These are phyloP conservation scores for Sminthurides aquaticus DNA, from an alignment of 2,888 invertebrate genomes.

Conservation along the genomic window DNA sequence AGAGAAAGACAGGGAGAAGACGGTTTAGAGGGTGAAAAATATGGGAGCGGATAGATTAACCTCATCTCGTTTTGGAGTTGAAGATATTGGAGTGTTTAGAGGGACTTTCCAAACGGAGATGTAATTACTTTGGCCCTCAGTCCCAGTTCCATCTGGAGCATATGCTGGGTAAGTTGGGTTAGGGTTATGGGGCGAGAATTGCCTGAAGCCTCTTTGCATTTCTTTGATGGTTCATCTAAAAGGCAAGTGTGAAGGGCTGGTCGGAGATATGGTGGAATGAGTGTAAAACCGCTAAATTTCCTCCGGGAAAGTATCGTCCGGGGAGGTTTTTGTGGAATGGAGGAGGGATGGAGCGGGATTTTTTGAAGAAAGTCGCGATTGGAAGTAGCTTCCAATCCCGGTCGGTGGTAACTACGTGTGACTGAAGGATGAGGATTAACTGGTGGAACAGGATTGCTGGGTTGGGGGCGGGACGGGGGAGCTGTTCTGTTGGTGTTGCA, in stretches of 20 bases:
- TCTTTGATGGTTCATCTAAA: neutral
- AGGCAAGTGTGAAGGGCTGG: neutral
- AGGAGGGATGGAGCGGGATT: too few species aligned
- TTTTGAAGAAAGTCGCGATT: too few species aligned
- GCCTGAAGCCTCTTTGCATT: neutral
- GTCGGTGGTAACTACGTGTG: too few species aligned
- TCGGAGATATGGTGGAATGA: neutral
- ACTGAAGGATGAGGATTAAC: too few species aligned
- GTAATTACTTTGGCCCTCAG: neutral
- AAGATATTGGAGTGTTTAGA: neutral
- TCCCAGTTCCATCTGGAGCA: neutral
- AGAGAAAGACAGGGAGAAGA: neutral
- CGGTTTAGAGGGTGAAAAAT: neutral
- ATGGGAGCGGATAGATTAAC: neutral
- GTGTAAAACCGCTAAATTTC: slow-evolving; percentile 6
- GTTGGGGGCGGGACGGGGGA: too few species aligned
- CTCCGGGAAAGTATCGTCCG: neutral
- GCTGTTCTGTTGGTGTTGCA: too few species aligned
- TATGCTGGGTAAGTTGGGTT: neutral
- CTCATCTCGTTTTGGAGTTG: neutral
- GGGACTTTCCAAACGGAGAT: neutral
- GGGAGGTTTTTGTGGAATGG: too few species aligned
- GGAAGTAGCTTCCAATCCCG: too few species aligned
- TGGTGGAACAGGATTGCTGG: too few species aligned
- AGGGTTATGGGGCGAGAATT: neutral